Conservation (phyloP, 2,888 invertebrate species). For the Ophonus ardosiacus region DNA sequence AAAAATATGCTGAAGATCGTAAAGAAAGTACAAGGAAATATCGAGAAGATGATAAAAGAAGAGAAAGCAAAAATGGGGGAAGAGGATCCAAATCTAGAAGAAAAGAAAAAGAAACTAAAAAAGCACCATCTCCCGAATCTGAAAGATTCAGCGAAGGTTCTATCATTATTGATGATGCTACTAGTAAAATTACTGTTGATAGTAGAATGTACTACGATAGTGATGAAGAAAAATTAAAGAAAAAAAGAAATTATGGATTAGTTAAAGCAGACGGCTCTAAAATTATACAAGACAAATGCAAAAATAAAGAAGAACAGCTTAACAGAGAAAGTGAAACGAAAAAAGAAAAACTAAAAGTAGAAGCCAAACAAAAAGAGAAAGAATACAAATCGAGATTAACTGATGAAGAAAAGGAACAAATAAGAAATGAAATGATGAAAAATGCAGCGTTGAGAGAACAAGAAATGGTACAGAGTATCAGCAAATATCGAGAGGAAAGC, state of each 20-base stretch:
- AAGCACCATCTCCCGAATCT: constrained; percentile 16
- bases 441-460: constrained; percentile 86
- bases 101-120: constrained; percentile 61
- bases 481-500: constrained; percentile 80
- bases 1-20: constrained; percentile 42
- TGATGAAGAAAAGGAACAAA: constrained; percentile 83
- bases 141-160: constrained; percentile 61
- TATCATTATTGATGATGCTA: too few species aligned
- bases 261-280: constrained; percentile 74
- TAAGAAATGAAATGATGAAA: constrained; percentile 88
- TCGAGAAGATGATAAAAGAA: constrained; percentile 19
- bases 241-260: constrained; percentile 72
- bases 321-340: constrained; percentile 65
- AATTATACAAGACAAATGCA: constrained; percentile 67
- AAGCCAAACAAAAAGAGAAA: constrained; percentile 52
- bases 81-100: constrained; percentile 35
- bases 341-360: constrained; percentile 59
- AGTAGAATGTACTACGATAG: constrained; percentile 66
- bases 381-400: constrained; percentile 73
- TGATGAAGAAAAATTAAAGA: constrained; percentile 65
- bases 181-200: too few species aligned
- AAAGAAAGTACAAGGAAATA: constrained; percentile 49
- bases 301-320: constrained; percentile 67
- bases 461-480: constrained; percentile 82
- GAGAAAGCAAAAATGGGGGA: constrained; percentile 54